phyloP scores from a whole-genome alignment of 2,888 invertebrate genomes.

The Synanthedon andrenaeformis region DNA sequence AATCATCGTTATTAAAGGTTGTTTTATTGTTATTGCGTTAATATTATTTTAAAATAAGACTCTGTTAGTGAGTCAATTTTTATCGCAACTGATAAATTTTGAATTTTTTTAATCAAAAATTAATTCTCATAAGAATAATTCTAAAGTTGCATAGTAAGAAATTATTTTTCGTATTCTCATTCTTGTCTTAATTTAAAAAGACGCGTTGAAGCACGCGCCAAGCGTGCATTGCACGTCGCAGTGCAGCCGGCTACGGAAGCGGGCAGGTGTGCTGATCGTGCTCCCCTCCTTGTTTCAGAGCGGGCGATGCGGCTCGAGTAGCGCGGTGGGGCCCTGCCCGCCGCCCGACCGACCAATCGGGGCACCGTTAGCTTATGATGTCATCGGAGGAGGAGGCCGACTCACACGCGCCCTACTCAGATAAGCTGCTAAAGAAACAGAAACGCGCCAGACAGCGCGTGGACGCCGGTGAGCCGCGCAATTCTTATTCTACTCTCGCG shows the following conservation, averaged over 20 bases:
- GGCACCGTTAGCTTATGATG: conserved; percentile 90
- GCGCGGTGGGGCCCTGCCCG: conserved; percentile 67
- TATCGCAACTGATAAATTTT: too few relatives aligned
- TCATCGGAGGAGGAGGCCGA: conserved; percentile 97
- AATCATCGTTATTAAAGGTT: too few relatives aligned
- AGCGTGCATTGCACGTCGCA: conserved; percentile 24
- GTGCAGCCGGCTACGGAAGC: conserved; percentile 4
- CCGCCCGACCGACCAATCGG: conserved; percentile 83
- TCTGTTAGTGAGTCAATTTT: too few relatives aligned
- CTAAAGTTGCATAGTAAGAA: too few relatives aligned
- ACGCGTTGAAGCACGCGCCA: conserved; percentile 5
- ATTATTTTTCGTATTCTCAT: not conserved
- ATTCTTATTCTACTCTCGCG: conserved; percentile 81
- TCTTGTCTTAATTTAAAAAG: not conserved
- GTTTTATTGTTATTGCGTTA: too few relatives aligned
- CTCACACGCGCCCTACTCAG: conserved; percentile 93
- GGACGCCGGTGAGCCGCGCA: conserved; percentile 95
- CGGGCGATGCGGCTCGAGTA: conserved; percentile 64
- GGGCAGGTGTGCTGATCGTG: conserved; percentile 57
- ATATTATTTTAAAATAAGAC: too few relatives aligned
- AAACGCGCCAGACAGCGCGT: conserved; percentile 95
- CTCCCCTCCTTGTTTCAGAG: conserved; percentile 62
- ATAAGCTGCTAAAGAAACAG: conserved; percentile 91
- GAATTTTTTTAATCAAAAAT: too few relatives aligned
- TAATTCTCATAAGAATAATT: too few relatives aligned